Percentiles rank a stretch among this genome's conserved stretches.
phyloP scores from a whole-genome alignment of 2,797 vertebrate genomes.

The Hypotaenidia philippensis region DNA sequence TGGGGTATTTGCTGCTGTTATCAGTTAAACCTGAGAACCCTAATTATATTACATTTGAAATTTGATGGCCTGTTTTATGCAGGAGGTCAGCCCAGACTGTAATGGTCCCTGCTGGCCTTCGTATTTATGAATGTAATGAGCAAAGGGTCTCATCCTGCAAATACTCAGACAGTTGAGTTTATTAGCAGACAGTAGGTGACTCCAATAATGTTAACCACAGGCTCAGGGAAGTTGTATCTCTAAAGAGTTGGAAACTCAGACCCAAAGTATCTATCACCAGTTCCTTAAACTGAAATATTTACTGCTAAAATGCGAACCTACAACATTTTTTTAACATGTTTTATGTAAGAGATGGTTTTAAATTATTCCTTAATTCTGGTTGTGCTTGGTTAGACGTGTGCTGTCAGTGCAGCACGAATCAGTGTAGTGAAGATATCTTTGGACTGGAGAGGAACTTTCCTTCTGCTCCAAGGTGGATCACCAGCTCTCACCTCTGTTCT shows the following conservation, averaged over 20 bases:
- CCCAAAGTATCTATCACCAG: not conserved
- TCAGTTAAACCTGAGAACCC: slow-evolving; percentile 65
- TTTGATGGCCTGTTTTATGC: slow-evolving; percentile 64
- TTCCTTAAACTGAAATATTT: not conserved
- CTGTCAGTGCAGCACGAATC: not conserved
- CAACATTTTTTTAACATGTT: not conserved
- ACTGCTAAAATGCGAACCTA: not conserved
- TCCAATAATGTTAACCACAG: not conserved
- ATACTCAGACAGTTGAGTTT: not conserved
- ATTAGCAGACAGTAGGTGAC: not conserved
- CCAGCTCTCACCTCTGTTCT: not conserved
- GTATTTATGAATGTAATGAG: not conserved
- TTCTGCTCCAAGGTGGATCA: not conserved
- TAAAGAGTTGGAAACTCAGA: not conserved
- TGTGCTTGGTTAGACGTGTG: accelerated
- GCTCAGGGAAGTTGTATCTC: not conserved
- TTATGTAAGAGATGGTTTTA: not conserved
- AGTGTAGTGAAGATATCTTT: not conserved
- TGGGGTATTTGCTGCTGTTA: slow-evolving; percentile 67
- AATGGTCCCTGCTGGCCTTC: slow-evolving; percentile 27
- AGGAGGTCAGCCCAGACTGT: slow-evolving; percentile 44
- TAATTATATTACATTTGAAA: slow-evolving; percentile 65
- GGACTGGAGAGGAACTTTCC: not conserved
- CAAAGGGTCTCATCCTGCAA: slow-evolving; percentile 19
- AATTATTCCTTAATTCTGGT: not conserved